Base-by-base conservation (phyloP, 2,888 invertebrate genomes). In the Polydrusus cervinus region DNA sequence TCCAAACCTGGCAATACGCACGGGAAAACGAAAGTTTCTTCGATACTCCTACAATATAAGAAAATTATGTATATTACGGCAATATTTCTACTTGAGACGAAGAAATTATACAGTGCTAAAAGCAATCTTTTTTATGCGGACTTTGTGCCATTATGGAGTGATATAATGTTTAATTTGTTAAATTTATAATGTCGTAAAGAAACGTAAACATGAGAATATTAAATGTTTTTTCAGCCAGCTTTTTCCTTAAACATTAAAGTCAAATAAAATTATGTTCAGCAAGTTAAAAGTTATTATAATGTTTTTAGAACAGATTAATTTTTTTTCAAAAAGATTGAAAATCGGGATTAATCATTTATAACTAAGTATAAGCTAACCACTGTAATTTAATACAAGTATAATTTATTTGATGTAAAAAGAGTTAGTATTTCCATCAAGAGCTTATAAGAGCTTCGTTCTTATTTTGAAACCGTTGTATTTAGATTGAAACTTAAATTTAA, bases 61-160 rank as follows among this genome's bases (percentile, higher is more conserved):
- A 40, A 72, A 40, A 60, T 73, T 73, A 67, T 66, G 73, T 73
- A 73, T 73, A 73, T 73, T 67, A 60, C 18, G 11, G 67, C 60
- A 47, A 73, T 73, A 73, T 61, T 73, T 73, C 49, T 49, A 18
- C 67, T 53, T 14, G 49, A 73, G 55, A 67, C 51, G 73, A 9
- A 55, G 25, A 71, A 71, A 72, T 72, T 72, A 72, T 65, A 65
- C 73, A 43, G 61, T 66, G 57, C 61, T 67, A 61, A 61, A 73
- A 65, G 67, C 57, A 73, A 73, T 73, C 66, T 67, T 45, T 67
- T 73, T 73, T 73, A 61, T 66, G 66, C n/a, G 49, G 49, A 40
- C 49, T 51, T 73, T 61, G 30, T 60, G 51, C 49, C 69, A 30
- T 70, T 61, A 61, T 5, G 61, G 16, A 61, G 38, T 49, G 43